Evolutionary conservation across 2,888 invertebrate genomes (phyloP).

Genomic region (Sesamia inferens): DNA sequence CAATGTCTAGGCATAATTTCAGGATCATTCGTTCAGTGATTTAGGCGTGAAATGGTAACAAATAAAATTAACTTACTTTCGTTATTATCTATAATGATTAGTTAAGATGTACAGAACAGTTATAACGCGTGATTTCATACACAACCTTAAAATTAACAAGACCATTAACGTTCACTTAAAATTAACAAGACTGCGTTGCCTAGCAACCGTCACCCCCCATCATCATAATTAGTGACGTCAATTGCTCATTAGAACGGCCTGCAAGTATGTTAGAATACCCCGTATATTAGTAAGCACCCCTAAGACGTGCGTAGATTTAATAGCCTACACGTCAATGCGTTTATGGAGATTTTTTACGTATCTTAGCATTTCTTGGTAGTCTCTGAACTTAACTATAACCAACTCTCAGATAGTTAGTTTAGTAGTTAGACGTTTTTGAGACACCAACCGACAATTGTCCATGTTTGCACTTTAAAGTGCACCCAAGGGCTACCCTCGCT

Average conservation of each 20-base stretch:
- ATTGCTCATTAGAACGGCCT: slow-evolving; percentile 59
- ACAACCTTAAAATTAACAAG: slow-evolving; percentile 5
- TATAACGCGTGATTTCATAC: slow-evolving; percentile 16
- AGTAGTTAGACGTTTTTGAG: too few species aligned
- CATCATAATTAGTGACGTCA: slow-evolving; percentile 50
- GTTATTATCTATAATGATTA: too few species aligned
- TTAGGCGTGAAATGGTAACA: too few species aligned
- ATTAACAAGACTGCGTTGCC: slow-evolving; percentile 50
- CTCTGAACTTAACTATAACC: background rate
- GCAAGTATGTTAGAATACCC: slow-evolving; percentile 31
- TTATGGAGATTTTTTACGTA: background rate
- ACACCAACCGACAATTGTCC: background rate
- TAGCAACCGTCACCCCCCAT: slow-evolving; percentile 35
- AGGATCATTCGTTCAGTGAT: too few species aligned
- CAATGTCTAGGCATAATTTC: too few species aligned
- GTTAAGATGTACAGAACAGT: background rate
- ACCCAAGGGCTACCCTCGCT: background rate
- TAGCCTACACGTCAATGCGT: slow-evolving; percentile 10
- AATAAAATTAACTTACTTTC: too few species aligned
- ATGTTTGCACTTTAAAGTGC: background rate
- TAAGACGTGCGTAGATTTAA: slow-evolving; percentile 43
- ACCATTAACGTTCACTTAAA: background rate
- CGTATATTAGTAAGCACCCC: slow-evolving; percentile 40
- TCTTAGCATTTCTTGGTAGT: background rate
- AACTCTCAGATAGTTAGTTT: background rate